Base-by-base conservation (phyloP, 1,140 invertebrate genomes). In the Proctacanthus coquilletti region DNA sequence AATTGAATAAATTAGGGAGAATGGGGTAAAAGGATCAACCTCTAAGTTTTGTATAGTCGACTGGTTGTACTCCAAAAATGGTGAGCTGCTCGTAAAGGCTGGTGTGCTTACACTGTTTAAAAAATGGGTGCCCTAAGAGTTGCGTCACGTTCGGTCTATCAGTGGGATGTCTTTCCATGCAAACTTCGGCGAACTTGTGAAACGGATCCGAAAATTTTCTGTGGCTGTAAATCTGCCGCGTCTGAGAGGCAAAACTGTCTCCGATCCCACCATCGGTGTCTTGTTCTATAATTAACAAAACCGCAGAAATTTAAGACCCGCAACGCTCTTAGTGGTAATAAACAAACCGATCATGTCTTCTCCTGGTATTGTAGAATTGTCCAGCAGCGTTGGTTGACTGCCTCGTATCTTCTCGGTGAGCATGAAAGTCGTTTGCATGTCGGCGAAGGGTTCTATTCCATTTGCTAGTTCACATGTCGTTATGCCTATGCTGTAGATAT, bases 401-500 rank as follows among this genome's bases (percentile, higher is more conserved):
- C 85, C 85, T 38, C 80, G 69, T 8, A 92, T 69, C 63, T 92
- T 94, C 62, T 91, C 85, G 3, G 84, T 78, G 33, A 89, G 67
- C 84, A 93, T 89, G 45, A 89, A 69, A 1, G 85, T 91, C 20
- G 77, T 75, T 17, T 78, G 69, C 48, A 85, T 75, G 47, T 84
- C 80, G 17, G 72, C 70, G 64, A 86, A 94, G 1, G 88, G 88
- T 48, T 84, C 79, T 32, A 78, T 69, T 0, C 88, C 87, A 66
- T 93, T 94, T 18, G 78, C 86, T 43, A 94, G 56, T 64, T 93
- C 88, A 65, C 86, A 93, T 25, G 80, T 74, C 11, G 82, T 71
- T 40, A 93, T 81, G 21, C 89, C 89, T 34, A 92, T 45, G 45
- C 86, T 92, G 50, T 94, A 93, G 19, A 91, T 78, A 61, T 94